Conservation (phyloP, 2,797 vertebrate species). For the Rachycentron canadum region DNA sequence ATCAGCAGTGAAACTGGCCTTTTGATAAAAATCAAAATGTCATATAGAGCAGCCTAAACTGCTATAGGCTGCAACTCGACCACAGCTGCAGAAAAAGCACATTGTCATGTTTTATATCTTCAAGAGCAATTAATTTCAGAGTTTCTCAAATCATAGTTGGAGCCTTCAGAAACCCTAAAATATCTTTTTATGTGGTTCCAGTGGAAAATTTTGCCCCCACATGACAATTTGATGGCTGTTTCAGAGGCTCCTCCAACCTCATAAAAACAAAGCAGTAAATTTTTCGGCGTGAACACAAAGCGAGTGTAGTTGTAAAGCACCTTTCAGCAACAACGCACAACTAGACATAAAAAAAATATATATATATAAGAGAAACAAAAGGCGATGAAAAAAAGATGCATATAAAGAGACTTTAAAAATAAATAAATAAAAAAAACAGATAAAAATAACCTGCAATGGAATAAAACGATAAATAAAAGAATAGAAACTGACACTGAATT, state of each 20-base stretch:
- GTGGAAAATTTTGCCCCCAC: background rate
- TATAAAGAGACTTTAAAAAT: background rate
- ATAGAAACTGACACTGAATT: too few species aligned
- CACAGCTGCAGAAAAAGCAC: background rate
- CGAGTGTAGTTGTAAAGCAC: background rate
- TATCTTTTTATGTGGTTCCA: background rate
- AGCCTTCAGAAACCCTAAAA: background rate
- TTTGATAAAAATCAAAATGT: conserved; percentile 31
- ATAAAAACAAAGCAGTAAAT: background rate
- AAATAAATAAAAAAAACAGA: background rate
- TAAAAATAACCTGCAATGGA: background rate
- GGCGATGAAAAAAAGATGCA: background rate
- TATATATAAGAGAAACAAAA: background rate
- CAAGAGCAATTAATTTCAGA: conserved; percentile 8
- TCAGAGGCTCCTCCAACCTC: conserved; percentile 1
- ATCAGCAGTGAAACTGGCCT: background rate
- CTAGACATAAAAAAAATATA: background rate
- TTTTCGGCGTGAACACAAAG: background rate
- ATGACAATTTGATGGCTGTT: conserved; percentile 10
- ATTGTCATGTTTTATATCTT: conserved; percentile 9
- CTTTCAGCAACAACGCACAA: background rate
- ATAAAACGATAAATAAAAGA: background rate
- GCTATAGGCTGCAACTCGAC: background rate
- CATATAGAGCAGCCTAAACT: background rate
- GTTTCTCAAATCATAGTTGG: background rate